phyloP scores from a whole-genome alignment of 1,140 invertebrate genomes.

The Asobara japonica region DNA sequence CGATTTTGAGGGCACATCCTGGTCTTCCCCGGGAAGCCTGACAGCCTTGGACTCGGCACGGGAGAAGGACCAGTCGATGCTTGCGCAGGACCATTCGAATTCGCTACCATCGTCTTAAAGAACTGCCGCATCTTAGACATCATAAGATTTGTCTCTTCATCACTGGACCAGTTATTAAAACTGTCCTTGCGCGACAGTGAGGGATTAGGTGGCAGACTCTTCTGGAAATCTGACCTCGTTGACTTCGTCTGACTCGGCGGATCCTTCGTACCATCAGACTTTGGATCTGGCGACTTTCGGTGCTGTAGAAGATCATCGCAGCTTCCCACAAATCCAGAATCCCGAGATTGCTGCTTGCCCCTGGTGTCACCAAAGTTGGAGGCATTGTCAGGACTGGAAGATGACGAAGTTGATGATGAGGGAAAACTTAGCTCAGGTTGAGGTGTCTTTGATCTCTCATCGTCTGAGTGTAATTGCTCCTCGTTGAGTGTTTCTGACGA shows the following conservation, averaged over 20 bases:
- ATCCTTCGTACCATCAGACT: conserved; percentile 24
- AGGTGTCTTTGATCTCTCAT: conserved; percentile 72
- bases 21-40: conserved; percentile 60
- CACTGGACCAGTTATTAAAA: conserved; percentile 93
- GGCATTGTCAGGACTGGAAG: background rate
- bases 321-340: conserved; percentile 88
- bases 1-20: conserved; percentile 64
- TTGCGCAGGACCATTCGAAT: conserved; percentile 66
- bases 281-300: conserved; percentile 55
- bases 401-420: conserved; percentile 36
- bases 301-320: conserved; percentile 85
- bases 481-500: conserved; percentile 45
- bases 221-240: conserved; percentile 36
- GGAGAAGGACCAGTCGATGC: conserved; percentile 67
- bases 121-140: conserved; percentile 94
- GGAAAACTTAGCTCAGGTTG: conserved; percentile 65
- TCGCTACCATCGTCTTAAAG: conserved; percentile 86
- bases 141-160: conserved; percentile 93
- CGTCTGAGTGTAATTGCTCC: conserved; percentile 50
- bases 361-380: conserved; percentile 31
- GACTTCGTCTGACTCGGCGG: conserved; percentile 26
- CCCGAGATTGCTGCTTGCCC: conserved; percentile 80
- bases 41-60: conserved; percentile 68
- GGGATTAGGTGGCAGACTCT: conserved; percentile 49
- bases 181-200: conserved; percentile 83